Evolutionary conservation across 1,140 invertebrate species (phyloP), one percentile per base, ranked within the genome.

Genomic region (Drosophila repleta): DNA sequence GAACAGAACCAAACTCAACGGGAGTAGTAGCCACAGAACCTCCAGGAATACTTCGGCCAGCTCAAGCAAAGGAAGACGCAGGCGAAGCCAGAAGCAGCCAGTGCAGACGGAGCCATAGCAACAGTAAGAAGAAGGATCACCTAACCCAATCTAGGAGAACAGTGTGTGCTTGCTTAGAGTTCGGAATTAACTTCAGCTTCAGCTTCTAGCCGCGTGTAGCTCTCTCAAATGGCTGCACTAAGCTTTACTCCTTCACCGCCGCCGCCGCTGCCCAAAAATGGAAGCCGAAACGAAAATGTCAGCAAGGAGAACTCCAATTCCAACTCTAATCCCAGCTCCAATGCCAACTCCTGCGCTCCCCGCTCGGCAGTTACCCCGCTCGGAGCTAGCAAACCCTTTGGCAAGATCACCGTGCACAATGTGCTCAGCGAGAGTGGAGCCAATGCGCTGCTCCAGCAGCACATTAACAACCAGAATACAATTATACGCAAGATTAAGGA

Each of bases 401-500:
- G 71, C 52, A 90, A 90, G 41, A 90, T 91, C 8, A 90, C 85
- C 8, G 84, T 91, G 3, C 79, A 91, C 73, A 91, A 89, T 76
- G 84, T 91, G 10, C 63, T 91, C 4, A 90, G 85, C 46, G 90
- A 91, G 21, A 91, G 75, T 15, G 81, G 87, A 11, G 73, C 83
- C 24, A 91, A 91, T 62, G 70, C 85, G 18, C 13, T 90, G 61
- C 77, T 90, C 58, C 77, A 88, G 45, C 78, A 83, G 51, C 78
- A 89, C 26, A 80, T 80, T 2, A 79, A 75, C 79, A 83, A 75
- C 64, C 75, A 79, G 17, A 91, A 91, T 41, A 83, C 85, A 0
- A 91, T 91, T 8, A 90, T 91, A 7, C 76, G 87, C 1, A 91
- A 91, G 55, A 91, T 91, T 37, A 76, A 88, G 13, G 89, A 91